Conservation (phyloP, 1,140 invertebrate species). For the Paraescarpia echinospica region DNA sequence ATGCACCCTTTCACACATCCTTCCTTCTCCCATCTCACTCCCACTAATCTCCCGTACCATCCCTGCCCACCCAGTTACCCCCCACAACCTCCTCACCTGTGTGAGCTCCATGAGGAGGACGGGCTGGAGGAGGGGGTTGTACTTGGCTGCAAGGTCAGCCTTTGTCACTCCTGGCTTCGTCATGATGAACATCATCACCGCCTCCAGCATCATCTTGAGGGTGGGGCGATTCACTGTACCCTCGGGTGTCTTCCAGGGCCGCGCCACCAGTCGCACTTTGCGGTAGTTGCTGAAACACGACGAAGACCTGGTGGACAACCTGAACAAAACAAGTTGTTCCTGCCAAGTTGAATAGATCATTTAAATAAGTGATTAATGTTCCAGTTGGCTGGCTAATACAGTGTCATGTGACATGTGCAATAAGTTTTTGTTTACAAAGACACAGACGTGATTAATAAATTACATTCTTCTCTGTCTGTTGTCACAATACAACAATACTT, state of each 20-base stretch:
- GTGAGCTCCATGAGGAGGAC: constrained; percentile 53
- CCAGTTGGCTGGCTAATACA: no score
- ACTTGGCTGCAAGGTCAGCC: constrained; percentile 36
- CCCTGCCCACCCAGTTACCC: background rate
- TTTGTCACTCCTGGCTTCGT: constrained; percentile 62
- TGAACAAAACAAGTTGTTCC: background rate
- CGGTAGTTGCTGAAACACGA: background rate
- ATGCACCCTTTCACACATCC: background rate
- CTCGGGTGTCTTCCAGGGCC: constrained; percentile 76
- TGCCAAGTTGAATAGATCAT: no score
- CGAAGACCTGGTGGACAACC: background rate
- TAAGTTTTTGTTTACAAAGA: no score
- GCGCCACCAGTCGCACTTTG: constrained; percentile 45
- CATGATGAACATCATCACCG: constrained; percentile 68
- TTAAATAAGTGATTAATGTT: no score
- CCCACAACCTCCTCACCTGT: constrained; percentile 37
- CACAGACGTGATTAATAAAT: no score
- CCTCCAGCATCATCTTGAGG: constrained; percentile 70
- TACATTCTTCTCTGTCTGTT: no score
- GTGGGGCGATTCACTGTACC: constrained; percentile 71
- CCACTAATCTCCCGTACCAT: background rate
- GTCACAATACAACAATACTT: no score
- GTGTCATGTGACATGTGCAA: no score
- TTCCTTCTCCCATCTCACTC: no score
- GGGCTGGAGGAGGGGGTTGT: constrained; percentile 48